Evolutionary conservation across 2,113 vertebrate genomes (phyloP).

Genomic region (Heteronetta atricapilla): DNA sequence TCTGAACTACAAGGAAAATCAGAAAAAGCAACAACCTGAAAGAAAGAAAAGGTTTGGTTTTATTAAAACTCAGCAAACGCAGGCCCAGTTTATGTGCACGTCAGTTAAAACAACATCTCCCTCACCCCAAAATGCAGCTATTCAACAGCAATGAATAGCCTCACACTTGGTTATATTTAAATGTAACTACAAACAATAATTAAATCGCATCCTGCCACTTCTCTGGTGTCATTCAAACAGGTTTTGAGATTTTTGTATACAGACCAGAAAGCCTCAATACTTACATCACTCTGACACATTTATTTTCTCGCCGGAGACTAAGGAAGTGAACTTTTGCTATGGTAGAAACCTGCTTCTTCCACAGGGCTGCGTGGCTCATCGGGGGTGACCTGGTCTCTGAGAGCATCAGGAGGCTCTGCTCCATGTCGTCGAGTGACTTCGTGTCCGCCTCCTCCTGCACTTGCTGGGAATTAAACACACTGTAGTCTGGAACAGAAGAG

Average conservation of each 20-base stretch:
- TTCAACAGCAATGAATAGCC: not conserved
- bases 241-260: rapidly evolving
- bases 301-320: constrained; percentile 87
- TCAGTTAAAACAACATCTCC: not conserved
- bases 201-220: not conserved
- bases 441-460: constrained; percentile 82
- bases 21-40: constrained; percentile 88
- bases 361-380: constrained; percentile 80
- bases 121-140: rapidly evolving
- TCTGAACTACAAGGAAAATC: constrained; percentile 86
- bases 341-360: constrained; percentile 90
- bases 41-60: not conserved
- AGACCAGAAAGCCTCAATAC: not conserved
- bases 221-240: rapidly evolving
- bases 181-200: no score
- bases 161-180: not conserved
- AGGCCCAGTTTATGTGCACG: not conserved
- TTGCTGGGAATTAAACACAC: constrained; percentile 87
- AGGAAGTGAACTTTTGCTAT: constrained; percentile 91
- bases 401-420: constrained; percentile 89
- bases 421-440: constrained; percentile 83
- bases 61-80: not conserved
- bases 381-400: constrained; percentile 77
- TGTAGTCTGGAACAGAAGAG: constrained; percentile 84
- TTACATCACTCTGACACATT: constrained; percentile 83